Conservation (phyloP, 2,113 vertebrate genomes). For the Rhombomys opimus region DNA sequence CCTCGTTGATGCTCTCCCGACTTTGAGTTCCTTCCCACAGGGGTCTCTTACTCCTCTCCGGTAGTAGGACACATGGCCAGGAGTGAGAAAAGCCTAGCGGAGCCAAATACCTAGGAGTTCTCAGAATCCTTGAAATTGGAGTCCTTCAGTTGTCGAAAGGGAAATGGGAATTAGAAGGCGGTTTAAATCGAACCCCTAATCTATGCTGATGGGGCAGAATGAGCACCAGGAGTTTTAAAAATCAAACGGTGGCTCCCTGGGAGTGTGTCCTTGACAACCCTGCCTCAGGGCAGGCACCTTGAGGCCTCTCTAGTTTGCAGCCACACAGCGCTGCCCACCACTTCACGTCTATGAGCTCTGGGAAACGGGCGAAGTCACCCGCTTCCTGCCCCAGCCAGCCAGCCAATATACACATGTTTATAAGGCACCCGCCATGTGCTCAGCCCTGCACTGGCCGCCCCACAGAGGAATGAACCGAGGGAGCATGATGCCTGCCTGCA, state of each 20-base stretch:
- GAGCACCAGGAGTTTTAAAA: background rate
- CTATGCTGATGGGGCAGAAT: background rate
- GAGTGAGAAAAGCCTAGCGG: background rate
- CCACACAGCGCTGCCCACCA: background rate
- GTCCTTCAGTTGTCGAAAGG: background rate
- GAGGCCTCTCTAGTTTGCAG: background rate
- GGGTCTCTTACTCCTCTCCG: background rate
- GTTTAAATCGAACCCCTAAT: background rate
- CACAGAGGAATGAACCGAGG: background rate
- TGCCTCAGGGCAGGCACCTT: background rate
- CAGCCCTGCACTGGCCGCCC: background rate
- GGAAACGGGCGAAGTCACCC: background rate
- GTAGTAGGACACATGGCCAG: background rate
- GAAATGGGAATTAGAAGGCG: background rate
- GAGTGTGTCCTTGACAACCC: background rate
- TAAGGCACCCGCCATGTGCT: background rate
- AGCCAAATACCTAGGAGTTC: background rate
- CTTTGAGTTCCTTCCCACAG: background rate
- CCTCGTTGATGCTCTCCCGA: accelerated
- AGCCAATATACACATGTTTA: background rate
- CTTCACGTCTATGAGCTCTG: background rate
- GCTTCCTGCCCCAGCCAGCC: background rate
- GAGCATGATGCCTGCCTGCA: background rate
- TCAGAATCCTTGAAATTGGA: background rate
- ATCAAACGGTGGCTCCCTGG: background rate